Base-by-base conservation (phyloP, 2,888 invertebrate species). In the Lathronympha strigana region DNA sequence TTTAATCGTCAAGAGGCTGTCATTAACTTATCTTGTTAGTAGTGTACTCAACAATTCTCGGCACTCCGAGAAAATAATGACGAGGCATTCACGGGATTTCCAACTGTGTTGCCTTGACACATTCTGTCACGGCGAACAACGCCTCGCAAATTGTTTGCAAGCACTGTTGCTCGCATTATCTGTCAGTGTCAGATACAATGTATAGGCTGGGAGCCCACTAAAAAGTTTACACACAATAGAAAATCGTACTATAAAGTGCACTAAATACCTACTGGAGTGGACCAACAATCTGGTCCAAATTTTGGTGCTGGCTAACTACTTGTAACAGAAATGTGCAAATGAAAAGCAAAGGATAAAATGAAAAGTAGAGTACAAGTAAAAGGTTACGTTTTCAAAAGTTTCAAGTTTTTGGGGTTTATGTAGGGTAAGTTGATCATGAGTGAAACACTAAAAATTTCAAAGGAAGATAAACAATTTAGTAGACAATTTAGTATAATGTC, bases 101-200 rank as follows among this genome's bases (percentile, higher is more conserved):
- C 25, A 25, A 43, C 33, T 15, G 58, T 21, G 15, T 64, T 45
- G 5, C 51, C 50, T 9, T 51, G 58, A 60, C 64, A 53, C 19
- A 53, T 58, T 28, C 58, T 64, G 64, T 60, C 58, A 60, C 53
- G 25, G 58, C 36, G 33, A 19, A 58, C 58, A 64, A 60, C 64
- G 36, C 45, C 51, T 36, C 53, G 53, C 58, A 60, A 64, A 64
- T 64, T 64, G 64, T 58, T 64, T 53, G 58, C 58, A 28, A 58
- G 51, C 57, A 64, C 58, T 53, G 57, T 58, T 63, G 58, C 51
- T 60, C 38, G 63, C 49, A 36, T 49, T 55, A 64, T 64, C 64
- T 64, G 58, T 64, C 58, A 64, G 58, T 45, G 58, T 64, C 64
- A 58, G 64, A 53, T 23, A 47, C 64, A 60, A 31, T 21, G 40